Evolutionary conservation across 2,113 vertebrate species (phyloP).

Genomic region (Poeciliopsis prolifica): DNA sequence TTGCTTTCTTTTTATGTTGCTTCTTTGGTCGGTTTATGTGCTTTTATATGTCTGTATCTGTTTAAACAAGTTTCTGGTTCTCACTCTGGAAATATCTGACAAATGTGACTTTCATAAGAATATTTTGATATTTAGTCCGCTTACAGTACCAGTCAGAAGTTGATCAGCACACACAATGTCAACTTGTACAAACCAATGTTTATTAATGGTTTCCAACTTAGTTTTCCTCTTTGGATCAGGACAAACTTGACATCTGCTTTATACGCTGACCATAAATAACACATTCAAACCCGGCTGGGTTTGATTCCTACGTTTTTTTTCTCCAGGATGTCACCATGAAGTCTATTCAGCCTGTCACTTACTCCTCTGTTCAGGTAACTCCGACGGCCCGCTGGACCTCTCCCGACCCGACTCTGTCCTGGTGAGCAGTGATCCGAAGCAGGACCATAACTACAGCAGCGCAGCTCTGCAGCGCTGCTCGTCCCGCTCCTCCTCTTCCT

Average conservation of each 20-base stretch:
- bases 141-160: too few relatives aligned
- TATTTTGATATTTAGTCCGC: too few relatives aligned
- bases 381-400: slow-evolving; percentile 82
- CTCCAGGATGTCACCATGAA: background rate
- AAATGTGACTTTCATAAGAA: too few relatives aligned
- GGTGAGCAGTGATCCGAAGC: slow-evolving; percentile 89
- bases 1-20: slow-evolving; percentile 61
- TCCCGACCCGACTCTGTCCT: slow-evolving; percentile 79
- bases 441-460: slow-evolving; percentile 99
- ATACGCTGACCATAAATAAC: slow-evolving; percentile 27
- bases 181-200: background rate
- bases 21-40: slow-evolving; percentile 47
- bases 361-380: slow-evolving; percentile 67
- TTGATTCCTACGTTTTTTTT: slow-evolving; percentile 11
- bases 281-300: background rate
- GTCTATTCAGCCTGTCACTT: background rate
- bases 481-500: slow-evolving; percentile 85
- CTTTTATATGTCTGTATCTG: slow-evolving; percentile 36
- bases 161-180: too few relatives aligned
- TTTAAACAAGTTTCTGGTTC: background rate
- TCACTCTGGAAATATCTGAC: background rate
- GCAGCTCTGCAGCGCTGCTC: slow-evolving; percentile 86
- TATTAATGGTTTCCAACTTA: background rate
- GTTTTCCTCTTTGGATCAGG: background rate
- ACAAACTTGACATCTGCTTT: slow-evolving; percentile 49